Percentiles rank a stretch among this genome's conserved stretches.
Evolutionary conservation across 2,797 vertebrate genomes (phyloP).

Genomic region (Sus cebifrons): DNA sequence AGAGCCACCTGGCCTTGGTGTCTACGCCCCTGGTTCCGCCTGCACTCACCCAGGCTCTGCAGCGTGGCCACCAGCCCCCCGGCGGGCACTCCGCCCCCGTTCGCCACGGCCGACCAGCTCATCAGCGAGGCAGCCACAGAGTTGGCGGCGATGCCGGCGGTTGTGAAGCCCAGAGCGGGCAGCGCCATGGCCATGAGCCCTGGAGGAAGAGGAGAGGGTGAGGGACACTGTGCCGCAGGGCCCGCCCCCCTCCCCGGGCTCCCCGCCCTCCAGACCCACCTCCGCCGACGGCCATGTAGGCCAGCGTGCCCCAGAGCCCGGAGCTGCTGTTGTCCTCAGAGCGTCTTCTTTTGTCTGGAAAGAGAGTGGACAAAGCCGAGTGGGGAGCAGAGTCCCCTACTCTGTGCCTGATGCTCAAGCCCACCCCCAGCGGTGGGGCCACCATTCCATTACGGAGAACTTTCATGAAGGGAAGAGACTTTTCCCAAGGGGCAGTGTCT

Average conservation of each 20-base stretch:
- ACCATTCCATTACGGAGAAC: not conserved
- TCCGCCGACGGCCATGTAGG: not conserved
- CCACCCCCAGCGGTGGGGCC: not conserved
- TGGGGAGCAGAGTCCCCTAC: not conserved
- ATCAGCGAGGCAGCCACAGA: constrained; percentile 24
- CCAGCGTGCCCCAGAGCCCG: not conserved
- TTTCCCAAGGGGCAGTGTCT: not conserved
- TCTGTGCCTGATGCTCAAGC: not conserved
- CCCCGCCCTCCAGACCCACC: not conserved
- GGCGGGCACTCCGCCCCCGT: constrained; percentile 35
- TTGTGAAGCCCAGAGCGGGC: not conserved
- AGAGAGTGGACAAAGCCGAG: not conserved
- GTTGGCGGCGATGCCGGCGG: not conserved
- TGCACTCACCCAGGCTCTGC: constrained; percentile 52
- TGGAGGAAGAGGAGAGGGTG: not conserved
- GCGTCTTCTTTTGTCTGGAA: not conserved
- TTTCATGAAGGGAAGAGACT: not conserved
- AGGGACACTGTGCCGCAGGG: not conserved
- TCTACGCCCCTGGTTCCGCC: not conserved
- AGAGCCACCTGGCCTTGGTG: too few species aligned
- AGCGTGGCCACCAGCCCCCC: constrained; percentile 61
- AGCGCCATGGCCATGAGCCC: not conserved
- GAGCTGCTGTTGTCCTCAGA: not conserved
- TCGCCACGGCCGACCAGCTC: constrained; percentile 6
- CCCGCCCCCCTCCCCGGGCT: too few species aligned